These are phyloP conservation scores for Nomada ruficornis DNA, from an alignment of 2,888 invertebrate genomes.

Conservation along the genomic window DNA sequence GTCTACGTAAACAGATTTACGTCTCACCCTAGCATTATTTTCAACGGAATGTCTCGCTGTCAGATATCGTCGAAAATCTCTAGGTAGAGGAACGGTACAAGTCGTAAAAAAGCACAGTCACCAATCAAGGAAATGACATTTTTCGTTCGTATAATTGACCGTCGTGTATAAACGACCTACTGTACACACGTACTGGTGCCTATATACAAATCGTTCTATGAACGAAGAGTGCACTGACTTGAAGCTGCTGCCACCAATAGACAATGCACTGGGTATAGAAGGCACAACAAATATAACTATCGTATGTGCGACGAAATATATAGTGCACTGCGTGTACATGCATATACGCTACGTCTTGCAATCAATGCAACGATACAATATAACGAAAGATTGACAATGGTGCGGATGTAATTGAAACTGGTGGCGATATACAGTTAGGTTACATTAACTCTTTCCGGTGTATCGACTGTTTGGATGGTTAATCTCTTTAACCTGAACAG, in stretches of 20 bases:
- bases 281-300: constrained; percentile 31
- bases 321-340: not conserved
- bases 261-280: constrained; percentile 43
- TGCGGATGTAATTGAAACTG: constrained; percentile 40
- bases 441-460: constrained; percentile 30
- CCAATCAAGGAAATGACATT: constrained; percentile 60
- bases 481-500: constrained; percentile 26
- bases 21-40: constrained; percentile 71
- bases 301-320: constrained; percentile 13
- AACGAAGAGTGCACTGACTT: constrained; percentile 58
- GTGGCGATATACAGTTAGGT: constrained; percentile 27
- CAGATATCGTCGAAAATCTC: constrained; percentile 35
- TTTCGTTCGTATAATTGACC: constrained; percentile 41
- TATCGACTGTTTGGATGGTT: constrained; percentile 21
- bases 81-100: not conserved
- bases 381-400: constrained; percentile 15
- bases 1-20: constrained; percentile 52
- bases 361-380: constrained; percentile 34
- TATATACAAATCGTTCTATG: constrained; percentile 48
- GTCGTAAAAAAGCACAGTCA: constrained; percentile 47
- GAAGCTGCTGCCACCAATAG: constrained; percentile 61
- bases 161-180: constrained; percentile 34
- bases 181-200: constrained; percentile 7
- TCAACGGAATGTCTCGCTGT: constrained; percentile 30
- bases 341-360: constrained; percentile 7